Conservation (phyloP, 2,888 invertebrate genomes). For the Melieria omissa region DNA sequence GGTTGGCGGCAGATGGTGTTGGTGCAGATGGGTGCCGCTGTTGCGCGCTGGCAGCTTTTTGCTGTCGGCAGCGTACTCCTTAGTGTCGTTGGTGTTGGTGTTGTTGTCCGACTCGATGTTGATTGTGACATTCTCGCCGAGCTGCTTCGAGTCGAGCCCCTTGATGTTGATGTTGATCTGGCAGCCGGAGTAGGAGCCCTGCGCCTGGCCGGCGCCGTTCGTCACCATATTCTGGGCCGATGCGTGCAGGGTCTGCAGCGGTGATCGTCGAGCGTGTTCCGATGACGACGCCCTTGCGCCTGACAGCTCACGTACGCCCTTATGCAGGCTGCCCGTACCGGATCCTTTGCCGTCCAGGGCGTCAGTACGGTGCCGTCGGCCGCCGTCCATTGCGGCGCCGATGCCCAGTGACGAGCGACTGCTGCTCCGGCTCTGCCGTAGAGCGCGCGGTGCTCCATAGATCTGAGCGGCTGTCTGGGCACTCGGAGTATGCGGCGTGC, state of each 20-base stretch:
- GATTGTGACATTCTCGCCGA: conserved; percentile 50
- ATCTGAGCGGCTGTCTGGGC: conserved; percentile 3
- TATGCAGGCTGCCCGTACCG: not conserved
- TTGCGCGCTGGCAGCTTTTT: not conserved
- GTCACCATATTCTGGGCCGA: conserved; percentile 30
- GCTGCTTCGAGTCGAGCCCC: conserved; percentile 33
- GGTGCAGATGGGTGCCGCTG: conserved; percentile 10
- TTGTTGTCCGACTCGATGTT: conserved; percentile 48
- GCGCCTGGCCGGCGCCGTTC: conserved; percentile 5
- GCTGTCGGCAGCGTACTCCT: not conserved
- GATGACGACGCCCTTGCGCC: conserved; percentile 24
- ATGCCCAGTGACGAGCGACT: conserved; percentile 19
- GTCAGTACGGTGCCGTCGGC: conserved; percentile 10
- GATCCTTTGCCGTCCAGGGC: not conserved
- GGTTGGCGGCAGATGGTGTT: not conserved
- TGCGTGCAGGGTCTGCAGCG: conserved; percentile 24
- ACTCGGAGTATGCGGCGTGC: not conserved
- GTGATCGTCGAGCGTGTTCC: conserved; percentile 24
- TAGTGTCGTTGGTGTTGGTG: not conserved
- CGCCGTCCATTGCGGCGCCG: not conserved
- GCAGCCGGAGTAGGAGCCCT: conserved; percentile 49
- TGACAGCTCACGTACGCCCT: conserved; percentile 16
- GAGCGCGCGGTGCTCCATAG: not conserved
- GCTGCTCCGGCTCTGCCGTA: conserved; percentile 12
- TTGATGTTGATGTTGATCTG: conserved; percentile 56